phyloP scores from a whole-genome alignment of 2,113 vertebrate species.

The Paramormyrops kingsleyae region DNA sequence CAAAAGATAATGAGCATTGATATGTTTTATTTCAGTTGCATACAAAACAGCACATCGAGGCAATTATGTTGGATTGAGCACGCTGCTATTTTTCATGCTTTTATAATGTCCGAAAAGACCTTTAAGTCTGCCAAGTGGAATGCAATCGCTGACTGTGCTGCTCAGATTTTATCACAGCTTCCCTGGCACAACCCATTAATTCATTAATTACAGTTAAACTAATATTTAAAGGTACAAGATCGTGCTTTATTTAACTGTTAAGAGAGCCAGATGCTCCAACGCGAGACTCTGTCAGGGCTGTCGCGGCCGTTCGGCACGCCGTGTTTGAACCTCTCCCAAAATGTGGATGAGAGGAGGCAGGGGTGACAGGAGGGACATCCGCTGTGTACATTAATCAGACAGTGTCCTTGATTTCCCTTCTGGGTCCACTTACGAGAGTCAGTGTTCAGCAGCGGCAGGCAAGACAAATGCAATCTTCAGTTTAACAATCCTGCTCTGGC shows the following conservation, averaged over 20 bases:
- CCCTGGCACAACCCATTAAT: constrained; percentile 63
- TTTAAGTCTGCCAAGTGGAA: constrained; percentile 5
- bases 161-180: constrained; percentile 40
- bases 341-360: constrained; percentile 40
- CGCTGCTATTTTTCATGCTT: neutral
- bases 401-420: constrained; percentile 57
- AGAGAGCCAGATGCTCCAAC: constrained; percentile 54
- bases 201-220: constrained; percentile 61
- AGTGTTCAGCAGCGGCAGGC: constrained; percentile 49
- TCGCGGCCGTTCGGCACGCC: constrained; percentile 40
- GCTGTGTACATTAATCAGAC: constrained; percentile 57
- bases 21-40: neutral
- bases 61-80: neutral
- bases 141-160: constrained; percentile 28
- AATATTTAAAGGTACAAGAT: constrained; percentile 48
- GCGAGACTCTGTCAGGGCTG: constrained; percentile 44
- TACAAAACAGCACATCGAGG: neutral
- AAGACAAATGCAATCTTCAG: constrained; percentile 56
- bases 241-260: constrained; percentile 46
- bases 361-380: constrained; percentile 50
- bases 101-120: constrained; percentile 6
- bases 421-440: constrained; percentile 48
- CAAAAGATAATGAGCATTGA: constrained; percentile 2
- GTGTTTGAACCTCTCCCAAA: constrained; percentile 50
- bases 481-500: constrained; percentile 43